Conservation (phyloP, 2,113 vertebrate genomes). For the Proteles cristata region DNA sequence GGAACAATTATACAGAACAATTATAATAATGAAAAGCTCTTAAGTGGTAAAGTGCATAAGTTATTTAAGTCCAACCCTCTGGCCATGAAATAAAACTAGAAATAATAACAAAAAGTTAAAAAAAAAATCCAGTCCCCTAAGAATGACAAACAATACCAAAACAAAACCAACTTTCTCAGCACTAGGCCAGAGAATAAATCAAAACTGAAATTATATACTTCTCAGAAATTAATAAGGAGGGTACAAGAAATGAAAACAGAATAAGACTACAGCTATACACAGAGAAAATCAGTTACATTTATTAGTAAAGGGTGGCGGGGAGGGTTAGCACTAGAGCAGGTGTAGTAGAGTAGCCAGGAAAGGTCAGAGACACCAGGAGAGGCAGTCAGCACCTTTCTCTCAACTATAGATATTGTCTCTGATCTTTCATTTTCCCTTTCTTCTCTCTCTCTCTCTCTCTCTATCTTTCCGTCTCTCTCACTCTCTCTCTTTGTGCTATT, state of each 20-base stretch:
- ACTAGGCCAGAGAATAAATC: background rate
- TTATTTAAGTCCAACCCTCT: background rate
- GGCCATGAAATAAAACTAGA: conserved; percentile 8
- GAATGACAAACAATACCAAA: background rate
- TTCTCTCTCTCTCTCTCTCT: background rate
- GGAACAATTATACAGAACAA: background rate
- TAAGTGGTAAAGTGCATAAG: background rate
- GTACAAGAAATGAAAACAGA: background rate
- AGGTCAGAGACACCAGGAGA: background rate
- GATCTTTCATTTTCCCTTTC: background rate
- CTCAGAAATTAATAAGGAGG: conserved; percentile 28
- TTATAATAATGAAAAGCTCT: background rate
- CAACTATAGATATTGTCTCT: background rate
- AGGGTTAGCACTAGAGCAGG: background rate
- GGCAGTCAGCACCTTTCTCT: background rate
- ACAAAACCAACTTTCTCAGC: background rate
- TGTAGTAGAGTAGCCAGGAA: background rate
- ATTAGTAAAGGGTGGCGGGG: background rate
- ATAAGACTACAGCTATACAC: background rate
- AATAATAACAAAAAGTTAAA: background rate
- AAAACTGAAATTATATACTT: background rate
- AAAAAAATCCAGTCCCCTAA: background rate
- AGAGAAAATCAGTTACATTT: conserved; percentile 35
- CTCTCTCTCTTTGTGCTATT: background rate
- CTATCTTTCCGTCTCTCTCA: too few relatives aligned